Evolutionary conservation across 1,140 invertebrate species (phyloP).

Genomic region (Drosophila hydei): DNA sequence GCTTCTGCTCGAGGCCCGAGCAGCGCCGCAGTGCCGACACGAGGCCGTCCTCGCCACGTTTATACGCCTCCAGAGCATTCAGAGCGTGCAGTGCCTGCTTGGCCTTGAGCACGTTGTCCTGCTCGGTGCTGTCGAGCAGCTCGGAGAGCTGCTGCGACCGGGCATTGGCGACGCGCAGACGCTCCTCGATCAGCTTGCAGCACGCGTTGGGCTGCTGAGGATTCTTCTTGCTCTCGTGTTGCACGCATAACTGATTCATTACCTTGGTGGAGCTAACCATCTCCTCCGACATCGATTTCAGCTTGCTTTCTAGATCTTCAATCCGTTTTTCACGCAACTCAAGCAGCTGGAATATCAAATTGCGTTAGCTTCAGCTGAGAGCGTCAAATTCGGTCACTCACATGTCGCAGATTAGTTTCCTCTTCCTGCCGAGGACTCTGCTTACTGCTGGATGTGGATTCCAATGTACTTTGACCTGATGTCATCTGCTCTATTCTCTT

Average conservation of each 20-base stretch:
- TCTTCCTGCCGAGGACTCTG: slow-evolving; percentile 49
- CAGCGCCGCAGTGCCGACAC: slow-evolving; percentile 70
- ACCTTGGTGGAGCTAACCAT: slow-evolving; percentile 73
- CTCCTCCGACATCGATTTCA: slow-evolving; percentile 70
- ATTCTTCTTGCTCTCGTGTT: slow-evolving; percentile 55
- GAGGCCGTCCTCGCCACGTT: slow-evolving; percentile 76
- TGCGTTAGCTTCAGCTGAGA: not conserved
- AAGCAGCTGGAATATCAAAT: slow-evolving; percentile 45
- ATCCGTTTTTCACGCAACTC: slow-evolving; percentile 71
- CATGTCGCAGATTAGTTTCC: slow-evolving; percentile 59
- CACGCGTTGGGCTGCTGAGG: slow-evolving; percentile 61
- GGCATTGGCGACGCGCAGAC: slow-evolving; percentile 53
- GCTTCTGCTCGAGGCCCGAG: slow-evolving; percentile 68
- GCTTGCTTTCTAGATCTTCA: slow-evolving; percentile 67
- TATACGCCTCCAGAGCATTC: slow-evolving; percentile 71
- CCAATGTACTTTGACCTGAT: slow-evolving; percentile 2
- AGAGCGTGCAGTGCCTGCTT: slow-evolving; percentile 78
- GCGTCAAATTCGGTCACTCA: slow-evolving; percentile 24
- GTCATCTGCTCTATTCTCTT: slow-evolving; percentile 38
- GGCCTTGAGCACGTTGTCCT: slow-evolving; percentile 78
- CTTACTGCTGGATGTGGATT: slow-evolving; percentile 41
- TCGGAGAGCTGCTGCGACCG: slow-evolving; percentile 68
- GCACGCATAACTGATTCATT: slow-evolving; percentile 72
- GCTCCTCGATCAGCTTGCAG: slow-evolving; percentile 70
- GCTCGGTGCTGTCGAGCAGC: slow-evolving; percentile 73